These are phyloP conservation scores for Synergus japonicus DNA, from an alignment of 2,888 invertebrate species.

Conservation along the genomic window DNA sequence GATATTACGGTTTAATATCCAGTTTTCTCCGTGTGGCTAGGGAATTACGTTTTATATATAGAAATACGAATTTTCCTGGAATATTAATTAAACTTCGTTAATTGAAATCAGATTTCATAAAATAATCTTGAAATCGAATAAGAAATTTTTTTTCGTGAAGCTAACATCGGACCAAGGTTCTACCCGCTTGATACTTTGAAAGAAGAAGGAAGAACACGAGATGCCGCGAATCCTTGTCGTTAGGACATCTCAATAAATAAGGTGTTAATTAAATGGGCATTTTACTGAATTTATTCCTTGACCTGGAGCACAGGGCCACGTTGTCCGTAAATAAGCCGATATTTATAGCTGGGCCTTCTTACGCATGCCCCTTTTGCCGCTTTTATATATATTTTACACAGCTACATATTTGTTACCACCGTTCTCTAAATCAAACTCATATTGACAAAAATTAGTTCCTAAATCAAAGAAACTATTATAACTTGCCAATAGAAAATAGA, in stretches of 20 bases:
- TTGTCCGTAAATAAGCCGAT: constrained; percentile 73
- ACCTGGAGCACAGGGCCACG: constrained; percentile 56
- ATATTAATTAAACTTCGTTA: background rate
- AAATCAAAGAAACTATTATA: too few species aligned
- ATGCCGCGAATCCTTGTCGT: constrained; percentile 51
- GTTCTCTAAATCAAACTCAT: too few species aligned
- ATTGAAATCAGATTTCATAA: background rate
- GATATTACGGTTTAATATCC: too few species aligned
- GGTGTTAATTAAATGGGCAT: constrained; percentile 76
- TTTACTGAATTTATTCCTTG: constrained; percentile 74
- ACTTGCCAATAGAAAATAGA: too few species aligned
- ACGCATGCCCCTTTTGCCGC: constrained; percentile 48
- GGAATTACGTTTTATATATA: too few species aligned
- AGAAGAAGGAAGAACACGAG: constrained; percentile 53
- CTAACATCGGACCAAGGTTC: constrained; percentile 51
- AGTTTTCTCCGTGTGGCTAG: too few species aligned
- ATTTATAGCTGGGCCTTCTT: constrained; percentile 70
- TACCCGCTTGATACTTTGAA: constrained; percentile 45
- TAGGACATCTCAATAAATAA: constrained; percentile 76
- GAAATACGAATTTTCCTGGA: too few species aligned
- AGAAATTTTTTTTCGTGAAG: constrained; percentile 5
- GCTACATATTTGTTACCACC: too few species aligned
- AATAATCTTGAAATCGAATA: background rate
- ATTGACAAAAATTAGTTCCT: too few species aligned
- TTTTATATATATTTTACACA: constrained; percentile 49